Base-by-base conservation (phyloP, 2,113 vertebrate species). In the Capreolus pygargus region DNA sequence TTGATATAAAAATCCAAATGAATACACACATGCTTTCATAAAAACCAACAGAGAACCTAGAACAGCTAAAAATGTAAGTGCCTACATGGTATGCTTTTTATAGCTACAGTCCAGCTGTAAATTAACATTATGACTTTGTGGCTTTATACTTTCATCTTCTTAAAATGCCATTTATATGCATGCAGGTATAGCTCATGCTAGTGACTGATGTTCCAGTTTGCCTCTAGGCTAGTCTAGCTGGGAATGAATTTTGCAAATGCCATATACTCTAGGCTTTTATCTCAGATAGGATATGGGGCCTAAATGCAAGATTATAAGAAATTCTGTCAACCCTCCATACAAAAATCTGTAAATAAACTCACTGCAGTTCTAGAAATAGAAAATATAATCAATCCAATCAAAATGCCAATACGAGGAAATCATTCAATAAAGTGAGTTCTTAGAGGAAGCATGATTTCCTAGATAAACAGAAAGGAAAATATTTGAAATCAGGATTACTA, bases 111-210 rank as follows among this genome's bases (percentile, higher is more conserved):
- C 36, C 5, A n/a, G 36, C 61, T 91, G 52, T 93, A 50, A 88
- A 86, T 64, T 89, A 97, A 97, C 57, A 78, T 86, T 95, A 89
- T 94, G 96, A 74, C 95, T 97, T 92, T 60, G 84, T 94, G 91
- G 33, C 54, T 97, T 97, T 70, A 54, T 28, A 52, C 85, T 86
- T 94, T 91, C 91, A 78, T 89, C 61, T 82, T 90, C 74, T 97
- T 97, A 97, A 97, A 94, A 97, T 55, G 54, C 39, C 70, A 97
- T 98, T 97, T 98, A 21, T 98, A 97, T 98, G 97, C 96, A 0
- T 30, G 50, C 60, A 93, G 88, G 96, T 94, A 39, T 89, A 96
- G 39, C 79, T 50, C 25, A 19, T 82, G 50, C 74, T 50, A 85
- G 54, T 76, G 57, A 39, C 45, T 95, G 45, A 54, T 61, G 17